Percentiles rank a stretch among this genome's conserved stretches.
These are phyloP conservation scores for Cybosia mesomella DNA, from an alignment of 2,888 invertebrate species.

Conservation along the genomic window DNA sequence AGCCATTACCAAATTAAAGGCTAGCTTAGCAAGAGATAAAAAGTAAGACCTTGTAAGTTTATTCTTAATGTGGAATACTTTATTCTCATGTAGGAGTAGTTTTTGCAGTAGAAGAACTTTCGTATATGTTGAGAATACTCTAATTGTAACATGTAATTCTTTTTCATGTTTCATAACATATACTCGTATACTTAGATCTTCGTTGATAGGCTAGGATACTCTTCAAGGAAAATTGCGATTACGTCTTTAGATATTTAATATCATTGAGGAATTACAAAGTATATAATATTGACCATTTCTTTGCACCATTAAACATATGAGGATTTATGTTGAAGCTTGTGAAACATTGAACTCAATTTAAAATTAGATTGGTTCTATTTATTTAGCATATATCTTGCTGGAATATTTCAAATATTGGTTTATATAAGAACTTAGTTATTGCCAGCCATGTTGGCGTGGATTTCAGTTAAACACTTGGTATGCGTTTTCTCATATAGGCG, in stretches of 20 bases:
- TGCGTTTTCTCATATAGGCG: no score
- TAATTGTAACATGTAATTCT: constrained; percentile 3
- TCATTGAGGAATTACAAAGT: neutral
- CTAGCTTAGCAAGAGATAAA: neutral
- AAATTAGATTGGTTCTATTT: no score
- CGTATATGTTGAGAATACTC: neutral
- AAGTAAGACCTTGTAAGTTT: neutral
- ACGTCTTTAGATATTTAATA: neutral
- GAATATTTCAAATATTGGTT: no score
- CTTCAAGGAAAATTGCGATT: neutral
- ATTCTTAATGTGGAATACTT: neutral
- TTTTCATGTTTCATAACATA: neutral
- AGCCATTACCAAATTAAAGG: neutral
- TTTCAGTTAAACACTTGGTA: no score
- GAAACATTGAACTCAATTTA: no score
- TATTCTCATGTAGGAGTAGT: neutral
- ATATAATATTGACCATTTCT: no score
- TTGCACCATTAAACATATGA: no score
- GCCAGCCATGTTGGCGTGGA: no score
- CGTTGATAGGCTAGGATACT: neutral
- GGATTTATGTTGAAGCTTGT: no score
- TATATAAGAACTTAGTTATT: no score
- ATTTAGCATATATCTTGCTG: no score
- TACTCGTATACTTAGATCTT: neutral
- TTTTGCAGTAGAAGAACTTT: neutral